Evolutionary conservation across 2,797 vertebrate genomes (phyloP).

Genomic region (Scolopax rusticola): DNA sequence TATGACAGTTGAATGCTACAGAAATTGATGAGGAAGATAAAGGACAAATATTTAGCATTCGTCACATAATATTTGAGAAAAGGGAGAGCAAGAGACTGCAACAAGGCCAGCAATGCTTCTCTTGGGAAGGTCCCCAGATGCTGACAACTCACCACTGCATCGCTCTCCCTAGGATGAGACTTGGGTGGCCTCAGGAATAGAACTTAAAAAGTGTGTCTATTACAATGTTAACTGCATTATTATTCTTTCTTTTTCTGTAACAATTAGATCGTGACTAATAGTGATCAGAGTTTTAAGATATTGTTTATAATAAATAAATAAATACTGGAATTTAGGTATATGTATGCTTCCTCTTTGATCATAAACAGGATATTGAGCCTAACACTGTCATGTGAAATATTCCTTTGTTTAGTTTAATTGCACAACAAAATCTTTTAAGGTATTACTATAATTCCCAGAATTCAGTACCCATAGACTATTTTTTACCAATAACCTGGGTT

Average conservation of each 20-base stretch:
- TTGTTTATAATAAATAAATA: neutral
- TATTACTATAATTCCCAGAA: neutral
- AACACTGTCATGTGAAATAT: rapidly evolving
- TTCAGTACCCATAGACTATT: rapidly evolving
- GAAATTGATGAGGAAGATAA: neutral
- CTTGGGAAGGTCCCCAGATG: neutral
- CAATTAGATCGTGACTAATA: neutral
- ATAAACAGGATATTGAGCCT: neutral
- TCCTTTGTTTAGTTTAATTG: neutral
- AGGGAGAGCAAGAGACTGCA: neutral
- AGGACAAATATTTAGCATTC: neutral
- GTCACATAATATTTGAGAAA: neutral
- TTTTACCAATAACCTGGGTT: neutral
- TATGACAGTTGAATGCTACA: neutral
- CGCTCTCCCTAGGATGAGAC: neutral
- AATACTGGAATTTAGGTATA: neutral
- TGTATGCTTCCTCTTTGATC: neutral
- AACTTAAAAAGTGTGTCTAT: neutral
- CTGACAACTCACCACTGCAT: neutral
- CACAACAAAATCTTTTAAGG: neutral
- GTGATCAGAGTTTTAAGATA: neutral
- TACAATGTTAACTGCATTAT: neutral
- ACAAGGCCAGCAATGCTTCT: neutral
- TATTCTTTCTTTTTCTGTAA: neutral
- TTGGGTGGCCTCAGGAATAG: neutral